phyloP scores from a whole-genome alignment of 2,888 invertebrate genomes.

The Sphaerophoria taeniata region DNA sequence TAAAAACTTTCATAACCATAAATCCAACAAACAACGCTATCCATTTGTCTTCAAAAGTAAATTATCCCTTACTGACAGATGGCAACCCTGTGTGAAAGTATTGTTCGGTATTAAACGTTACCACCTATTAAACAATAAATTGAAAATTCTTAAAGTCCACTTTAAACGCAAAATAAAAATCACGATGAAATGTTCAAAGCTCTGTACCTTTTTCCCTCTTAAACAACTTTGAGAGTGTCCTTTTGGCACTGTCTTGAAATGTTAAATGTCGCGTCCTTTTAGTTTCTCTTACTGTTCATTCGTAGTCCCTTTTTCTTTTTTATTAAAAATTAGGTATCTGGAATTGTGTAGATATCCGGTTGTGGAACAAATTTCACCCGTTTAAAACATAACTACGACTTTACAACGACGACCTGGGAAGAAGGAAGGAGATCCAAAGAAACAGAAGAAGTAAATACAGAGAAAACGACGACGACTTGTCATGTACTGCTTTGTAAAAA shows the following conservation, averaged over 20 bases:
- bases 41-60: too few relatives aligned
- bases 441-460: neutral
- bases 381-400: neutral
- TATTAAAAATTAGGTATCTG: conserved; percentile 4
- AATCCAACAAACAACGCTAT: too few relatives aligned
- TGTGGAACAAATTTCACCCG: conserved; percentile 24
- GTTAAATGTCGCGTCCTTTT: conserved; percentile 20
- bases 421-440: neutral
- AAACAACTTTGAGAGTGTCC: conserved; percentile 1
- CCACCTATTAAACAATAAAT: conserved; percentile 8
- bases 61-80: neutral
- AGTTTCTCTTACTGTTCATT: neutral
- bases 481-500: conserved; percentile 27
- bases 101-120: neutral
- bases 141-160: conserved; percentile 11
- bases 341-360: conserved; percentile 14
- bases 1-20: too few relatives aligned
- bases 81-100: neutral
- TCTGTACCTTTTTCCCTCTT: neutral
- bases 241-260: conserved; percentile 9
- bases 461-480: neutral
- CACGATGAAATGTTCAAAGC: conserved; percentile 8
- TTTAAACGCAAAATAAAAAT: neutral
- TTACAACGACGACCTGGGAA: conserved; percentile 7
- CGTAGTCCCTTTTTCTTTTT: neutral